These are phyloP conservation scores for Zaprionus ornatus DNA, from an alignment of 1,140 invertebrate genomes.

Conservation along the genomic window DNA sequence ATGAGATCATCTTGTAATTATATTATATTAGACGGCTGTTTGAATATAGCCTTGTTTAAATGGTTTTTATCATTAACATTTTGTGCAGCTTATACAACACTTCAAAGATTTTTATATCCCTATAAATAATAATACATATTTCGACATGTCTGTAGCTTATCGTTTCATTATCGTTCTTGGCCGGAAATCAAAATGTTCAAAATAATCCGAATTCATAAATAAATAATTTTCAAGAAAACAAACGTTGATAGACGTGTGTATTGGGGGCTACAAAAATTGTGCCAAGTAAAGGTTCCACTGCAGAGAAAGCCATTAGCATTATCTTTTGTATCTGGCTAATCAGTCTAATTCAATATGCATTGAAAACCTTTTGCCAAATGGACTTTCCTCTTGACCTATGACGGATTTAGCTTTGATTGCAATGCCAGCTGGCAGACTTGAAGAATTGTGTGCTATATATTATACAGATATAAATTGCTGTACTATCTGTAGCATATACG, in stretches of 20 bases:
- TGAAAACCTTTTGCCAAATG: background rate
- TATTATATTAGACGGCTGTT: too few relatives aligned
- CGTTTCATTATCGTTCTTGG: background rate
- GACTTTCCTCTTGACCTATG: background rate
- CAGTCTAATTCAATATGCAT: background rate
- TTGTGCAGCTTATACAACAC: too few relatives aligned
- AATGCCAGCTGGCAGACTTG: background rate
- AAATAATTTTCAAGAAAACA: background rate
- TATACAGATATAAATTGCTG: background rate
- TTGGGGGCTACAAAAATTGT: background rate
- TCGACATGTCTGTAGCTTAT: background rate
- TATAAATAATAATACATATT: too few relatives aligned
- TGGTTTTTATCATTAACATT: too few relatives aligned
- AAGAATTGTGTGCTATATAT: background rate
- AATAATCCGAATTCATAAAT: background rate
- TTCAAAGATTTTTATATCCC: too few relatives aligned
- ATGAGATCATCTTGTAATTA: too few relatives aligned
- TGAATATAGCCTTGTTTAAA: too few relatives aligned
- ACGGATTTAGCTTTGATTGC: background rate
- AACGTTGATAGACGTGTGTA: background rate
- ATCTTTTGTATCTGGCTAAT: slow-evolving; percentile 4
- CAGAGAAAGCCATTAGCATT: slow-evolving; percentile 17
- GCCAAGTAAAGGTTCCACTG: background rate
- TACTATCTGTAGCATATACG: background rate
- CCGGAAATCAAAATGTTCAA: background rate